Base-by-base conservation (phyloP, 2,113 vertebrate species). In the Megaptera novaeangliae region DNA sequence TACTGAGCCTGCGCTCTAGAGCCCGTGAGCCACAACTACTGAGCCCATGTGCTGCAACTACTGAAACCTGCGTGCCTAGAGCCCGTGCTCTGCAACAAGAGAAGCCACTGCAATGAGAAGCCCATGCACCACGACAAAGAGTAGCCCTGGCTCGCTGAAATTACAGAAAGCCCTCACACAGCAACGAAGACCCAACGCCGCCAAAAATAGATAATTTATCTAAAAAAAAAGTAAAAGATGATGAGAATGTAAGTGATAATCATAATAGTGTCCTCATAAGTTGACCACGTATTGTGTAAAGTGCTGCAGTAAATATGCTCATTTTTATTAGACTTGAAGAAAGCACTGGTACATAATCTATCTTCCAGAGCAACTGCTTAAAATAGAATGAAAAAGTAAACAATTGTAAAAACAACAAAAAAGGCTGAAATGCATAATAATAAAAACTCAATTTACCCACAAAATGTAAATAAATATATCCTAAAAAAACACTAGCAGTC, bases 101-200 rank as follows among this genome's bases (percentile, higher is more conserved):
- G 49, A 52, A 49, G 1, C 49, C 49, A 49, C 49, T 5, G 49
- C 1, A 49, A 49, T 15, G 14, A 49, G 49, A 46, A 52, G 49
- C 15, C 49, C 15, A 0, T 17, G 49, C 15, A 52, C 49, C 0
- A 1, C 1, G 1, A 1, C 41, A 0, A 18, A 17, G 49, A 52
- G 15, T 6, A 52, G 5, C 49, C 49, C 49, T 17, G 49, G 49
- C 15, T 52, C 49, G 0, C 49, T 52, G 49, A 52, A 52, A 52
- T 52, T 52, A 52, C 15, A 52, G 15, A 52, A 52, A 52, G 49
- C 49, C 49, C 15, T 1, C 15, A 17, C 49, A 52, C 49, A 52
- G 49, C 49, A 52, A 17, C 1, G 5, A 17, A 52, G 15, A 52
- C 49, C 49, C 49, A 52, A 52, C 0, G 15, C 49, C 17, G 49